Evolutionary conservation across 2,797 vertebrate genomes (phyloP).

Genomic region (Cirrhinus molitorella): DNA sequence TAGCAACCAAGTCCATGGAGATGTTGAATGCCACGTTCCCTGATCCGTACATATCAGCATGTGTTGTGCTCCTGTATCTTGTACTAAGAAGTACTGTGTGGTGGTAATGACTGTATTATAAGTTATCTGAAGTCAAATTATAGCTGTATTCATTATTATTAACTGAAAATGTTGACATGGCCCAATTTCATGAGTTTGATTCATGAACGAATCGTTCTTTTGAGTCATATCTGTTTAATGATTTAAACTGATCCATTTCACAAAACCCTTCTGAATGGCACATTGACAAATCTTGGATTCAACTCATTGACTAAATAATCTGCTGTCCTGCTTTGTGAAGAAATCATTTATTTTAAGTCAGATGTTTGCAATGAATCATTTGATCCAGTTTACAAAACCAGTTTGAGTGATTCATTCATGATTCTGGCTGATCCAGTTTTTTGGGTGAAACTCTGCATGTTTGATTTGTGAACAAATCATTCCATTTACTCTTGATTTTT

Average conservation of each 20-base stretch:
- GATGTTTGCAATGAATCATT: not conserved
- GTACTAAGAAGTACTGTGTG: not conserved
- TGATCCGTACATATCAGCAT: not conserved
- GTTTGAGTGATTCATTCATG: not conserved
- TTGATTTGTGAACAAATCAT: not conserved
- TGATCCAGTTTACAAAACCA: not conserved
- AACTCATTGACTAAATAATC: not conserved
- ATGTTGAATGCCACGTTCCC: slow-evolving; percentile 57
- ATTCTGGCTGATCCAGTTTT: not conserved
- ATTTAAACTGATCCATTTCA: not conserved
- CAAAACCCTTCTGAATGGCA: not conserved
- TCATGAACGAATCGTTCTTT: not conserved
- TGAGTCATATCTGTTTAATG: not conserved
- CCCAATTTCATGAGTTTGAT: not conserved
- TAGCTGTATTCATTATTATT: not conserved
- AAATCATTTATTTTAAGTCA: not conserved
- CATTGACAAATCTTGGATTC: not conserved
- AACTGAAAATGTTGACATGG: not conserved
- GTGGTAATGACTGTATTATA: not conserved
- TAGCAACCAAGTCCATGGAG: slow-evolving; percentile 76
- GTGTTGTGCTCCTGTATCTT: not conserved
- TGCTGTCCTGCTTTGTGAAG: not conserved
- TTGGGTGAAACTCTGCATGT: not conserved
- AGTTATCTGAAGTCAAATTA: not conserved
- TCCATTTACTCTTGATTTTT: not conserved